Percentiles rank a stretch among this genome's conserved stretches.
These are phyloP conservation scores for Chaetodon auriga DNA, from an alignment of 2,113 vertebrate species.

Conservation along the genomic window DNA sequence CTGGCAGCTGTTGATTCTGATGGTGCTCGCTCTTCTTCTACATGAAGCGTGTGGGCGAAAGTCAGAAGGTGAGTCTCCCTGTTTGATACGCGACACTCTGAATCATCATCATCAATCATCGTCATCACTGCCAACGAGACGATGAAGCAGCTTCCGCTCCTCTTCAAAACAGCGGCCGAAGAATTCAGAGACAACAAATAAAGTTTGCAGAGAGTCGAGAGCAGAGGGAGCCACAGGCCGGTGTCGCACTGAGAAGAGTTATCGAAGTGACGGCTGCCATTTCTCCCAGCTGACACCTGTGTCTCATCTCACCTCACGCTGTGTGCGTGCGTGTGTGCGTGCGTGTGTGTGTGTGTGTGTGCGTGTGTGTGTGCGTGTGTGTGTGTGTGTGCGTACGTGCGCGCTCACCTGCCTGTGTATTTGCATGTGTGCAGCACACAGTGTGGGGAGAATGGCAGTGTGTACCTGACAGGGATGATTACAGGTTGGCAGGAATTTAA, in stretches of 20 bases:
- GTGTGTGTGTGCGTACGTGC: no score
- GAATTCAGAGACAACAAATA: neutral
- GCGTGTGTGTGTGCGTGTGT: no score
- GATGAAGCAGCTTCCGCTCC: neutral
- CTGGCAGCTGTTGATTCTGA: no score
- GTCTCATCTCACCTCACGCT: neutral
- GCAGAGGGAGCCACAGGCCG: neutral
- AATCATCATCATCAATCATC: no score
- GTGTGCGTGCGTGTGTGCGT: neutral
- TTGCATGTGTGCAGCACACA: no score
- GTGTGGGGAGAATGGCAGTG: conserved; percentile 26
- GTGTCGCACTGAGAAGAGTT: conserved; percentile 25
- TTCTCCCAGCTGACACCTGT: conserved; percentile 53
- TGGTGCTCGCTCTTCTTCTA: no score
- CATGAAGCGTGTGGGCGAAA: no score
- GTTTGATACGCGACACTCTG: no score
- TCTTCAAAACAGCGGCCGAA: no score
- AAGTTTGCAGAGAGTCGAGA: neutral
- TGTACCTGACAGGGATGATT: conserved; percentile 53
- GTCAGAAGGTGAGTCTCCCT: no score
- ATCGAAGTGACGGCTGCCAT: conserved; percentile 54
- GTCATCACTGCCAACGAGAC: no score
- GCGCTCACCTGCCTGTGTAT: no score
- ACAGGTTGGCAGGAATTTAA: conserved; percentile 50
- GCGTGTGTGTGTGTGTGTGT: neutral